Conservation (phyloP, 1,140 invertebrate genomes). For the Micrasema longulum region DNA sequence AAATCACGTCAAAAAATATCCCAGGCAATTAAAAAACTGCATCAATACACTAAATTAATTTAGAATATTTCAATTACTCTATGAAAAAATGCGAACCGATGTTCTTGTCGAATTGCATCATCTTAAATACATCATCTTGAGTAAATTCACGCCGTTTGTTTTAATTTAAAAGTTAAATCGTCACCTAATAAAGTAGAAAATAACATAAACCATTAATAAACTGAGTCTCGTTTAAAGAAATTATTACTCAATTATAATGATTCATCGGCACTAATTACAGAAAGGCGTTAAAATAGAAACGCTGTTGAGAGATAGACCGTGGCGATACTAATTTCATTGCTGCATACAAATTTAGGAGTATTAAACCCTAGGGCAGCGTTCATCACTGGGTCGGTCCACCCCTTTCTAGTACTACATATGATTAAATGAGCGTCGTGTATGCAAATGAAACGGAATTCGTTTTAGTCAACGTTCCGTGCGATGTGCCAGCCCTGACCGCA, state of each 20-base stretch:
- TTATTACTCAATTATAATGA: not conserved
- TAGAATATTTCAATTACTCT: no score
- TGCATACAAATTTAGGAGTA: slow-evolving; percentile 14
- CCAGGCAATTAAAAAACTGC: no score
- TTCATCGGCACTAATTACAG: slow-evolving; percentile 11
- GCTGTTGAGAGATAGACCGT: slow-evolving; percentile 11
- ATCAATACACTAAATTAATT: no score
- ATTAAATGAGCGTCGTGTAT: slow-evolving; percentile 35
- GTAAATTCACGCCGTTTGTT: no score
- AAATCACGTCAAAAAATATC: no score
- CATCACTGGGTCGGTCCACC: slow-evolving; percentile 11
- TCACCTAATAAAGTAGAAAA: no score
- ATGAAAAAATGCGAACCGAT: no score
- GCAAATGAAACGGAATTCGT: slow-evolving; percentile 51
- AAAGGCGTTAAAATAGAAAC: slow-evolving; percentile 23
- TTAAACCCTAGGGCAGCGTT: slow-evolving; percentile 28
- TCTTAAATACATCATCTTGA: no score
- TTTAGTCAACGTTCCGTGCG: slow-evolving; percentile 47
- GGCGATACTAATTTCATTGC: slow-evolving; percentile 27
- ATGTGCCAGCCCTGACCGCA: slow-evolving; percentile 47
- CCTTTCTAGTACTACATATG: slow-evolving; percentile 24
- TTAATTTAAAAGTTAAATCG: no score
- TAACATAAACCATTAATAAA: no score
- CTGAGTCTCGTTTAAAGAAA: no score
- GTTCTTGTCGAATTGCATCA: no score